A percentile compares a stretch with the other conserved stretches of the same genome.
Conservation (phyloP, 1,140 invertebrate genomes). For the Leguminivora glycinivorella region DNA sequence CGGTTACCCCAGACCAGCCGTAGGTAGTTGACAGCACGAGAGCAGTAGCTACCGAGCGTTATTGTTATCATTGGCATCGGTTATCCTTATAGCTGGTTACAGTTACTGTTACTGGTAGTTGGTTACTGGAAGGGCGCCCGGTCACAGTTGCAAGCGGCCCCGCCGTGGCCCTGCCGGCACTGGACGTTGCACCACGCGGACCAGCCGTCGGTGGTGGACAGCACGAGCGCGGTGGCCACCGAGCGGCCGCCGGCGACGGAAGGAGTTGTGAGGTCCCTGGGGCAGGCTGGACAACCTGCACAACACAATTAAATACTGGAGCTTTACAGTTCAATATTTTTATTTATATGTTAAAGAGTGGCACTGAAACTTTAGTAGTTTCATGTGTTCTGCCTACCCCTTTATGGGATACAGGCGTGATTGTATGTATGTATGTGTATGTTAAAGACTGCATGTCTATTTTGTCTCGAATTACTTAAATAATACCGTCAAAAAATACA, state of each 20-base stretch:
- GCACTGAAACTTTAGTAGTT: no score
- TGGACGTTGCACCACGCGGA: constrained; percentile 77
- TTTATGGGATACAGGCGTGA: no score
- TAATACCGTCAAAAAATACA: no score
- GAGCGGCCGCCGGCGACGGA: neutral
- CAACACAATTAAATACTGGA: neutral
- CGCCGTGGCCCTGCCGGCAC: constrained; percentile 78
- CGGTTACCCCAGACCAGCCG: no score
- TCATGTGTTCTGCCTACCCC: no score
- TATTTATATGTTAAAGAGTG: no score
- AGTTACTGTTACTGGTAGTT: neutral
- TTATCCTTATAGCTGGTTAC: neutral
- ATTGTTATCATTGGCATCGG: neutral
- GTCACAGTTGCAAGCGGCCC: constrained; percentile 80
- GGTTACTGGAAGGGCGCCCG: constrained; percentile 66
- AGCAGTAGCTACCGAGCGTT: no score
- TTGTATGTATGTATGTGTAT: no score
- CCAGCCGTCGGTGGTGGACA: constrained; percentile 68
- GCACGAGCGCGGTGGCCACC: constrained; percentile 25
- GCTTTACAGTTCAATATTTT: no score
- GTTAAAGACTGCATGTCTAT: no score
- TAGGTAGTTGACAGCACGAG: no score
- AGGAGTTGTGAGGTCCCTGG: constrained; percentile 14
- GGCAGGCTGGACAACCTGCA: constrained; percentile 59
- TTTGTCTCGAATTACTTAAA: no score